Conservation (phyloP, 2,113 vertebrate species). For the Macrotis lagotis region DNA sequence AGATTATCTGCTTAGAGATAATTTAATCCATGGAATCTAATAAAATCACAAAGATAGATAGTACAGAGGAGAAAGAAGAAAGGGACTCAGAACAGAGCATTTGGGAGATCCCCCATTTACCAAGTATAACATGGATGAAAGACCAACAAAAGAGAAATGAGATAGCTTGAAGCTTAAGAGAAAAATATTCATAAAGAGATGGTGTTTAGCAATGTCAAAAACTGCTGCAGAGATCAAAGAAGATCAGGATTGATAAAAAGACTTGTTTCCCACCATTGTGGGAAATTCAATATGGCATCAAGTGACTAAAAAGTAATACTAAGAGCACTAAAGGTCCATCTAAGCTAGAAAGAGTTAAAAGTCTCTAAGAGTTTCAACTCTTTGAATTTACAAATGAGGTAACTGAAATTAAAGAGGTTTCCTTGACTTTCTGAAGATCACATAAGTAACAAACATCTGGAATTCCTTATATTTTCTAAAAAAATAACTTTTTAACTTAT, state of each 20-base stretch:
- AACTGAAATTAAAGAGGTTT: background rate
- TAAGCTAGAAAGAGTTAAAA: background rate
- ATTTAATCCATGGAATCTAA: background rate
- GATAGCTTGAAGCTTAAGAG: background rate
- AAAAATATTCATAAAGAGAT: background rate
- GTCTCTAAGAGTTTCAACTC: background rate
- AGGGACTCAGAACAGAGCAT: background rate
- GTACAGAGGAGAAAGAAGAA: background rate
- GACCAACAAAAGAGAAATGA: background rate
- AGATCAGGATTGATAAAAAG: background rate
- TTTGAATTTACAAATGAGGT: background rate
- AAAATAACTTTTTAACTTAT: background rate
- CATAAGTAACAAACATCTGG: background rate
- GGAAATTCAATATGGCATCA: background rate
- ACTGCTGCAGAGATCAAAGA: background rate
- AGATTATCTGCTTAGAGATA: background rate
- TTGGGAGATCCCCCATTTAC: background rate
- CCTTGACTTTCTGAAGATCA: background rate
- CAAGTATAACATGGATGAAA: background rate
- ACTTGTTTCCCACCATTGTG: background rate
- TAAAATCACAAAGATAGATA: background rate
- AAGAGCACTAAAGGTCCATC: background rate
- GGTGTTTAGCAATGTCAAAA: background rate
- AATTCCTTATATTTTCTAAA: background rate
- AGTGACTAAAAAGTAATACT: background rate